phyloP scores from a whole-genome alignment of 2,113 vertebrate species.

The Natator depressus region DNA sequence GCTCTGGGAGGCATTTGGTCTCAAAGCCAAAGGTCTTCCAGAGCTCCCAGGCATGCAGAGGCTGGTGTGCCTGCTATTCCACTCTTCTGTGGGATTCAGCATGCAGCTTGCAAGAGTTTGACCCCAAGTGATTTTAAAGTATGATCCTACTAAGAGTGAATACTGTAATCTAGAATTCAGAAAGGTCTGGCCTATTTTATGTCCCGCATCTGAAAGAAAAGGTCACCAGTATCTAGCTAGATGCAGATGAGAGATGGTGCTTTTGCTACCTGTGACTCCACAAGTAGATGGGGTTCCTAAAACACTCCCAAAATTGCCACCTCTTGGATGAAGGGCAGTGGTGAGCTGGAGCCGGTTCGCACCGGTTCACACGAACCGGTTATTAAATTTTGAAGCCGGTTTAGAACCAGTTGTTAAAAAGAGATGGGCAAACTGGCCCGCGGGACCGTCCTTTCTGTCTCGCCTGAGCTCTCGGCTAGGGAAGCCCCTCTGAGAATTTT shows the following conservation, averaged over 20 bases:
- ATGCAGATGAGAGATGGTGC: neutral
- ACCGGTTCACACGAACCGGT: too few relatives aligned
- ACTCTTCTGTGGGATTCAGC: neutral
- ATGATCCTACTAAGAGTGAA: neutral
- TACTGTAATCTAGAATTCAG: accelerated
- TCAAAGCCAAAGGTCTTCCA: neutral
- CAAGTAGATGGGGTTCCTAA: neutral
- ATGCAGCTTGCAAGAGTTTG: neutral
- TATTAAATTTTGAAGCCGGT: too few relatives aligned
- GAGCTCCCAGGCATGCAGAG: neutral
- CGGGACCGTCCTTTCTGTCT: too few relatives aligned
- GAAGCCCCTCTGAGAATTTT: too few relatives aligned
- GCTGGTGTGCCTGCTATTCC: neutral
- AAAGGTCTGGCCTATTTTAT: neutral
- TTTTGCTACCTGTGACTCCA: neutral
- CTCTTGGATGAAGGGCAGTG: neutral
- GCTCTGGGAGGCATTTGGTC: neutral
- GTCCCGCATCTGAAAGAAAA: neutral
- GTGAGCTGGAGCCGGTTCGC: too few relatives aligned
- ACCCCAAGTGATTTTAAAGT: neutral
- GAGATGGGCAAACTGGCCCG: too few relatives aligned
- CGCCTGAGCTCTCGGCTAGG: too few relatives aligned
- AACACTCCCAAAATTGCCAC: neutral
- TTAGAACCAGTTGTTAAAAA: too few relatives aligned
- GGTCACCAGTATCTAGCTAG: neutral